Conservation (phyloP, 64 coral and sea anemone species). For the Stichodactyla mertensii region DNA sequence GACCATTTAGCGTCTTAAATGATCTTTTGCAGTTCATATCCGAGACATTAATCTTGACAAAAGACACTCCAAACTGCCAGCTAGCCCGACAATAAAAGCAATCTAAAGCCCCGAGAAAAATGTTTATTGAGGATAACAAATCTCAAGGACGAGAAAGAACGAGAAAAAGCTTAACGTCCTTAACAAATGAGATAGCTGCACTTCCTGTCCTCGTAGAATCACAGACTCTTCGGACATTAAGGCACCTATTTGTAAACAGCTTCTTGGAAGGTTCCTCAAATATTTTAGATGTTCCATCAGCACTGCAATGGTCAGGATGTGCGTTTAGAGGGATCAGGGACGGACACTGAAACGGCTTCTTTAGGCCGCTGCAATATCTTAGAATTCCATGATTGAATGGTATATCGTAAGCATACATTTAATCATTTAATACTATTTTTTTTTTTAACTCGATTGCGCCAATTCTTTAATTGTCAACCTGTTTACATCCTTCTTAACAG, state of each 20-base stretch:
- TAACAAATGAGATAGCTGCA: slow-evolving; percentile 12
- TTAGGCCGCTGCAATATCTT: background rate
- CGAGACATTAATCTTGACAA: slow-evolving; percentile 15
- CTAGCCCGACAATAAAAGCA: background rate
- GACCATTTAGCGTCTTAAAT: background rate
- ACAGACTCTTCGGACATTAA: background rate
- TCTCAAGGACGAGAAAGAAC: slow-evolving; percentile 11
- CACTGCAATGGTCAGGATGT: background rate
- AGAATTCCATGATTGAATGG: background rate
- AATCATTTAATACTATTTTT: background rate
- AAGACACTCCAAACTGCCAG: slow-evolving; percentile 16
- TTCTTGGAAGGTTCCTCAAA: slow-evolving; percentile 4
- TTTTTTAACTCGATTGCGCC: background rate
- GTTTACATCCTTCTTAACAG: too few species aligned
- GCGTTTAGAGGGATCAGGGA: background rate
- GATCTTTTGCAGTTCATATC: background rate
- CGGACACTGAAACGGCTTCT: background rate
- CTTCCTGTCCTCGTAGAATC: slow-evolving; percentile 1
- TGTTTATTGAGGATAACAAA: slow-evolving; percentile 6
- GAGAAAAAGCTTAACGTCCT: background rate
- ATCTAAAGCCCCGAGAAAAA: slow-evolving; percentile 1
- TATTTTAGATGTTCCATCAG: background rate
- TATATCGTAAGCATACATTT: background rate
- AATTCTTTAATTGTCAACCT: too few species aligned
- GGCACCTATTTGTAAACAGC: slow-evolving; percentile 12